A percentile compares a stretch with the other conserved stretches of the same genome.
phyloP scores from a whole-genome alignment of 2,797 vertebrate species.

The Somateria mollissima region DNA sequence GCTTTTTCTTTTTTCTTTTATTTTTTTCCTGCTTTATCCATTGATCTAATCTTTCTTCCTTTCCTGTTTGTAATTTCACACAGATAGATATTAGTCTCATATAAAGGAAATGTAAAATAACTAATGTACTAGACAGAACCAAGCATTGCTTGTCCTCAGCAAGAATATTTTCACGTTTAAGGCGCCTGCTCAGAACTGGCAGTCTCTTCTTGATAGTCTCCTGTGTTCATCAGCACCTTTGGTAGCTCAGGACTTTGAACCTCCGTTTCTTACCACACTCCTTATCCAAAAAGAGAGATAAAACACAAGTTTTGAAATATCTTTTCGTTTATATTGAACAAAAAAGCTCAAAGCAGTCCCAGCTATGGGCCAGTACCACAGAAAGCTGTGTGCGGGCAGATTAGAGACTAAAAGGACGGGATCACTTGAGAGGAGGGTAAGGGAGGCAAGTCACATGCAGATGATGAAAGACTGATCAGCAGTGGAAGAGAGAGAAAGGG shows the following conservation, averaged over 20 bases:
- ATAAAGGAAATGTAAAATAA: conserved; percentile 22
- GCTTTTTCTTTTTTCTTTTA: no score
- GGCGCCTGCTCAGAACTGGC: conserved; percentile 39
- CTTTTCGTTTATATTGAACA: conserved; percentile 25
- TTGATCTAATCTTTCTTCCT: conserved; percentile 2
- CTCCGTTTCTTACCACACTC: conserved; percentile 3
- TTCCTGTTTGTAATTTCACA: conserved; percentile 44
- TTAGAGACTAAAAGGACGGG: conserved; percentile 25
- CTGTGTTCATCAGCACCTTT: conserved; percentile 47
- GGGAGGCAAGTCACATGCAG: conserved; percentile 32
- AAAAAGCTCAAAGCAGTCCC: conserved; percentile 34
- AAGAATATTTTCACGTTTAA: conserved; percentile 19
- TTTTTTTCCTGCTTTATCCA: neutral
- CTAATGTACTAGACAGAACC: neutral
- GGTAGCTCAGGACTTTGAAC: conserved; percentile 59
- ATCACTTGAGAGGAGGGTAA: conserved; percentile 33
- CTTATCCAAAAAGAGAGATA: conserved; percentile 52
- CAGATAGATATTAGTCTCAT: neutral
- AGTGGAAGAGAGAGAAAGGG: conserved; percentile 25
- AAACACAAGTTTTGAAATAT: conserved; percentile 59
- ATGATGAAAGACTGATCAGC: conserved; percentile 44
- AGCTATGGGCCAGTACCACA: conserved; percentile 26
- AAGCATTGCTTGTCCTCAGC: conserved; percentile 3
- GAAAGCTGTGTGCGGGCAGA: conserved; percentile 63
- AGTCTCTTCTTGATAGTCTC: conserved; percentile 17